phyloP scores from a whole-genome alignment of 2,113 vertebrate species.

The Oxygymnocypris stewartii region DNA sequence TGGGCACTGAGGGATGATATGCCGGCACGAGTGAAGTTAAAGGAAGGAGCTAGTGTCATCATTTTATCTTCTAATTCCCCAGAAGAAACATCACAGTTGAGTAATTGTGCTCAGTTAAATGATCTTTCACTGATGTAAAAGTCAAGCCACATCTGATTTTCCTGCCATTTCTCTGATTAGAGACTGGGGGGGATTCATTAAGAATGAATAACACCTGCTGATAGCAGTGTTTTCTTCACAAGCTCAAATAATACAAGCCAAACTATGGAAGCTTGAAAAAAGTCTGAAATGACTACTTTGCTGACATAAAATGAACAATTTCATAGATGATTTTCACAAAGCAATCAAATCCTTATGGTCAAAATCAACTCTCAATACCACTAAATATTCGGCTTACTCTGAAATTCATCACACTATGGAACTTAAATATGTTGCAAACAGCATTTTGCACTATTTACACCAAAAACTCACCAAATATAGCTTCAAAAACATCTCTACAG shows the following conservation, averaged over 20 bases:
- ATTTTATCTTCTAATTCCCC: not conserved
- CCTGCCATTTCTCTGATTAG: not conserved
- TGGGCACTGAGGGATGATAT: not conserved
- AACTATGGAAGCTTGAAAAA: not conserved
- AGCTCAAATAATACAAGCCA: not conserved
- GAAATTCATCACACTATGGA: not conserved
- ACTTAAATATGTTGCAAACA: not conserved
- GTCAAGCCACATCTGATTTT: not conserved
- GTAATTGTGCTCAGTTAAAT: not conserved
- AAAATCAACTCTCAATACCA: not conserved
- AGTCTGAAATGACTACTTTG: not conserved
- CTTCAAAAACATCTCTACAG: not conserved
- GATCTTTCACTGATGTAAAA: conserved; percentile 6
- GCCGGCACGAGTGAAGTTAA: not conserved
- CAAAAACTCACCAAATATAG: not conserved
- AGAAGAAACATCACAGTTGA: not conserved
- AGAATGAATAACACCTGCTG: not conserved
- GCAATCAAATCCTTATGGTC: not conserved
- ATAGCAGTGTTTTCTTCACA: not conserved
- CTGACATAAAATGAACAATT: not conserved
- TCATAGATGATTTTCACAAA: not conserved
- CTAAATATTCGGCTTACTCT: not conserved
- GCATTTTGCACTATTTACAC: not conserved
- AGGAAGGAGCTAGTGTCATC: not conserved
- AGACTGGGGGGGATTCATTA: conserved; percentile 2